Evolutionary conservation across 2,113 vertebrate species (phyloP), one percentile per base, ranked within the genome.

Genomic region (Ophiodon elongatus): DNA sequence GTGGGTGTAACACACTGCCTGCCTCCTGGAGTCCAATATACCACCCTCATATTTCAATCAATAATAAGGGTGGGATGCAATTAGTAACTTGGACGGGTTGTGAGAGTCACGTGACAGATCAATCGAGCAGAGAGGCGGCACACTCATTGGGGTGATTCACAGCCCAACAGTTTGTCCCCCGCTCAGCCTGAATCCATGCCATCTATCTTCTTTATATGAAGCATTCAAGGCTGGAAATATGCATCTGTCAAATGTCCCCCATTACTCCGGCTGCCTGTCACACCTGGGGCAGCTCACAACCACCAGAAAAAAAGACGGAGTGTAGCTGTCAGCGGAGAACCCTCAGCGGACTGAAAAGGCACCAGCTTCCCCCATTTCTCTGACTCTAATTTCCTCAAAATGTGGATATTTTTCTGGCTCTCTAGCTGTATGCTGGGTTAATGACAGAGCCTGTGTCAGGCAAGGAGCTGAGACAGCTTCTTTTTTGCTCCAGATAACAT

Each of bases 141-240:
- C 83, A 71, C 93, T 93, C 89, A 87, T 92, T 87, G 86, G 75
- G 72, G 88, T 94, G 95, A 95, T 95, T 94, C 93, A 94, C 93
- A 88, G 86, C 84, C 86, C 90, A 86, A 81, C 79, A 83, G 91
- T 91, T 92, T 93, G 93, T 93, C 85, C 79, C 81, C 80, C 71
- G 81, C 89, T 92, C 82, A 80, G 91, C 73, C 86, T 70, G 75
- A 84, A 91, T 88, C 89, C 76, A 63, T 74, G 89, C 88, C 84
- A 85, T 95, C 92, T 84, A 91, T 95, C 93, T 94, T 94, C 91
- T 95, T 92, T 92, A 93, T 90, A 91, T 82, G 90, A 89, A 92
- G 82, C 88, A 89, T 93, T 95, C 88, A 91, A 93, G 95, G 90
- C 88, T 91, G 87, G 87, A 91, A 93, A 94, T 94, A 94, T 94